phyloP scores from a whole-genome alignment of 2,113 vertebrate genomes.

The Hippolais icterina region DNA sequence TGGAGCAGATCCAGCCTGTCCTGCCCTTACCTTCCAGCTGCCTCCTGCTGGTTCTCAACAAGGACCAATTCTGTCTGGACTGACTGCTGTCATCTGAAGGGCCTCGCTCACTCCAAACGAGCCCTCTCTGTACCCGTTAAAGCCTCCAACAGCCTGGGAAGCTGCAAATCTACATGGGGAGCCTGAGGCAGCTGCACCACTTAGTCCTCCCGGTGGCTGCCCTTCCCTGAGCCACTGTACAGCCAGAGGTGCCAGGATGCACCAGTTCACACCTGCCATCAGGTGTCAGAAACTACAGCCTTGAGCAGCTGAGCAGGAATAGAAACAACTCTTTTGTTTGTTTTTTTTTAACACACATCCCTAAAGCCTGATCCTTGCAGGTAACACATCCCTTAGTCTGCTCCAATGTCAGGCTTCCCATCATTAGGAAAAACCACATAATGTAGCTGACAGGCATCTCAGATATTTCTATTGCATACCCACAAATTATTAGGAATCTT shows the following conservation, averaged over 20 bases:
- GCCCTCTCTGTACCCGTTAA: not conserved
- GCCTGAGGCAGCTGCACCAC: not conserved
- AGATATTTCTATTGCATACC: not conserved
- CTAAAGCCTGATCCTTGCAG: not conserved
- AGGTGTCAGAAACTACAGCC: not conserved
- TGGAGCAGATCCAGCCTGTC: not conserved
- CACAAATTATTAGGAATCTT: not conserved
- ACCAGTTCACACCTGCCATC: not conserved
- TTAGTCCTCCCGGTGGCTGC: not conserved
- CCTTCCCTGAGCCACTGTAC: not conserved
- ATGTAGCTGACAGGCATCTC: not conserved
- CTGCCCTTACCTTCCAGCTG: not conserved
- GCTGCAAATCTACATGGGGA: not conserved
- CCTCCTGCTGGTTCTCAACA: not conserved
- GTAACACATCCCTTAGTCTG: not conserved
- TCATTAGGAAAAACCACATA: not conserved
- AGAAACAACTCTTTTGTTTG: not conserved
- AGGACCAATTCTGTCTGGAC: not conserved
- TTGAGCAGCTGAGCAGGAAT: not conserved
- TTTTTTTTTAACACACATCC: not conserved
- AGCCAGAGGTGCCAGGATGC: not conserved
- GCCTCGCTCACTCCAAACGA: fast-evolving
- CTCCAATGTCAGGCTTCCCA: not conserved
- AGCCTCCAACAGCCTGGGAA: not conserved
- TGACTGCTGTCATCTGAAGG: not conserved